Evolutionary conservation across 2,797 vertebrate species (phyloP).

Genomic region (Acridotheres tristis): DNA sequence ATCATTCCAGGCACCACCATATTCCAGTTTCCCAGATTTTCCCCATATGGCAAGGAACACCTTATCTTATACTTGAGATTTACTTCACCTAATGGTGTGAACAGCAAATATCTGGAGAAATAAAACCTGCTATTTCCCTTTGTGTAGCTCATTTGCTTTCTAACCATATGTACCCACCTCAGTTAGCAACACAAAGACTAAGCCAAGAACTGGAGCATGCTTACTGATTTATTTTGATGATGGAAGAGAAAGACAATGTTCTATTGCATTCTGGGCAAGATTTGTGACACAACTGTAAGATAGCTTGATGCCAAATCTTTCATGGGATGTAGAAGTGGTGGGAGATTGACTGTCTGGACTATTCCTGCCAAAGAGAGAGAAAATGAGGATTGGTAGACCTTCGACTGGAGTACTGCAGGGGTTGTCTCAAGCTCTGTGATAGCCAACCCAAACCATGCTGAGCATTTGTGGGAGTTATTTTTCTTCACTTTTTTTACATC

Average conservation of each 20-base stretch:
- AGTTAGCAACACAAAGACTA: background rate
- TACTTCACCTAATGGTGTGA: background rate
- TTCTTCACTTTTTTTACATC: background rate
- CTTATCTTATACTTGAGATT: background rate
- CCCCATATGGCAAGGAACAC: background rate
- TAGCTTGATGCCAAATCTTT: background rate
- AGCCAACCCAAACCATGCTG: background rate
- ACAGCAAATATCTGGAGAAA: background rate
- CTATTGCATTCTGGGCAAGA: background rate
- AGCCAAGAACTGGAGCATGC: background rate
- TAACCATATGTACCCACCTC: background rate
- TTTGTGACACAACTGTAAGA: background rate
- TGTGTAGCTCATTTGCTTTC: background rate
- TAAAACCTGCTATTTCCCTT: background rate
- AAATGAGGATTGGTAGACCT: background rate
- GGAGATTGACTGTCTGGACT: background rate
- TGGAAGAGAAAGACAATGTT: background rate
- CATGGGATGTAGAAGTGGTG: background rate
- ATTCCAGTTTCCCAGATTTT: background rate
- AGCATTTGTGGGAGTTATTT: background rate
- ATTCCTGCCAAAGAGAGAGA: background rate
- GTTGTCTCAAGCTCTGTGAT: background rate
- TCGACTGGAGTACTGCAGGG: background rate
- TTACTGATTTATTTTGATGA: background rate
- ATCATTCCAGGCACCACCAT: background rate